Evolutionary conservation across 2,113 vertebrate species (phyloP).

Genomic region (Aegotheles bennettii): DNA sequence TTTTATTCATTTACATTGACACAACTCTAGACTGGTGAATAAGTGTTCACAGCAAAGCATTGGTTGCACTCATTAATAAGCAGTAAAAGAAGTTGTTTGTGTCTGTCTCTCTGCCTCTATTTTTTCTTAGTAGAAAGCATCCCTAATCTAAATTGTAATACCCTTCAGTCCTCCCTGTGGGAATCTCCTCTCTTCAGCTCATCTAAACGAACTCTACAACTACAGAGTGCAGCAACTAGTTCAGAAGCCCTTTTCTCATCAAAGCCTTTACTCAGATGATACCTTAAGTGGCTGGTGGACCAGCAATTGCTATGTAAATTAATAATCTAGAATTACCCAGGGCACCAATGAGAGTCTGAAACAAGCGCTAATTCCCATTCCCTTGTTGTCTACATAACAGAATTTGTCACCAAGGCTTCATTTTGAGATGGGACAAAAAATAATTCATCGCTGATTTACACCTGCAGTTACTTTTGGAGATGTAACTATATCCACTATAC

Average conservation of each 20-base stretch:
- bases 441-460: not conserved
- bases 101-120: not conserved
- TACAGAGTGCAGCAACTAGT: not conserved
- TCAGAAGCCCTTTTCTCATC: not conserved
- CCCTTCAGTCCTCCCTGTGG: not conserved
- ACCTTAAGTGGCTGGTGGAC: not conserved
- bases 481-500: not conserved
- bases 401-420: not conserved
- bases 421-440: not conserved
- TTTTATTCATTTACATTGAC: not conserved
- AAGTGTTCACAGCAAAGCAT: not conserved
- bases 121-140: not conserved
- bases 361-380: not conserved
- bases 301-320: not conserved
- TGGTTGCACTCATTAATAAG: not conserved
- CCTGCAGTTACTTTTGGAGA: not conserved
- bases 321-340: not conserved
- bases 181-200: slow-evolving; percentile 28
- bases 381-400: not conserved
- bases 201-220: slow-evolving; percentile 11
- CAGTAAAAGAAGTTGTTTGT: not conserved
- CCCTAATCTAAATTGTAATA: not conserved
- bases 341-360: not conserved
- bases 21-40: not conserved
- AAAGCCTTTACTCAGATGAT: not conserved